These are phyloP conservation scores for Cyclophora punctaria DNA, from an alignment of 2,888 invertebrate species.

Conservation along the genomic window DNA sequence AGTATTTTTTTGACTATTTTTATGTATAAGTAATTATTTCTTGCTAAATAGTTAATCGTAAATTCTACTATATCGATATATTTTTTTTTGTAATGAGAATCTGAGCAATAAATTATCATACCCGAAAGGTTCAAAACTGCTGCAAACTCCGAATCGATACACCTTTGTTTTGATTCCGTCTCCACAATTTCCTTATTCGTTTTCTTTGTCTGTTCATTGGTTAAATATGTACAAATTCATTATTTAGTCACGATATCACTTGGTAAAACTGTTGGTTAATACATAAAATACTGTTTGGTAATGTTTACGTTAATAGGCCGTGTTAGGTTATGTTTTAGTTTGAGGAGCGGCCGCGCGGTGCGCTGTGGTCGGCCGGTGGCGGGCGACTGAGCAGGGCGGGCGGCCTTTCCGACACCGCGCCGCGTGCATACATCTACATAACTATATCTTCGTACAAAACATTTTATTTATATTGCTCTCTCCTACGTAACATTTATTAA, in stretches of 20 bases:
- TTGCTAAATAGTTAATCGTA: too few relatives aligned
- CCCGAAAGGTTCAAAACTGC: constrained; percentile 35
- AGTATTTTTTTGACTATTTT: too few relatives aligned
- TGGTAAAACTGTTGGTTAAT: constrained; percentile 8
- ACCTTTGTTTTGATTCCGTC: constrained; percentile 57
- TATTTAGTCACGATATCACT: constrained; percentile 1
- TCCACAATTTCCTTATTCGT: constrained; percentile 24
- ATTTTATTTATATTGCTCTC: too few relatives aligned
- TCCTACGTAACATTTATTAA: too few relatives aligned
- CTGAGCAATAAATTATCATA: constrained; percentile 12
- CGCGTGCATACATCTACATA: not conserved
- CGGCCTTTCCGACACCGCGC: constrained; percentile 9
- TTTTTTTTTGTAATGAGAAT: too few relatives aligned
- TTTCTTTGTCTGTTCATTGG: not conserved
- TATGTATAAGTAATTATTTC: too few relatives aligned
- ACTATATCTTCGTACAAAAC: not conserved
- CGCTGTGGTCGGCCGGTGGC: constrained; percentile 51
- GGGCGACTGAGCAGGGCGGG: constrained; percentile 63
- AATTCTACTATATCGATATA: too few relatives aligned
- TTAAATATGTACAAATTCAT: constrained; percentile 3
- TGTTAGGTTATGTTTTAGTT: constrained; percentile 56
- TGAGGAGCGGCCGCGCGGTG: constrained; percentile 46
- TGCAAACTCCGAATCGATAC: constrained; percentile 55
- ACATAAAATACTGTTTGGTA: constrained; percentile 9
- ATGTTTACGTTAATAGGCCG: constrained; percentile 36